phyloP scores from a whole-genome alignment of 1,140 invertebrate species.

The Neotoxoptera formosana region DNA sequence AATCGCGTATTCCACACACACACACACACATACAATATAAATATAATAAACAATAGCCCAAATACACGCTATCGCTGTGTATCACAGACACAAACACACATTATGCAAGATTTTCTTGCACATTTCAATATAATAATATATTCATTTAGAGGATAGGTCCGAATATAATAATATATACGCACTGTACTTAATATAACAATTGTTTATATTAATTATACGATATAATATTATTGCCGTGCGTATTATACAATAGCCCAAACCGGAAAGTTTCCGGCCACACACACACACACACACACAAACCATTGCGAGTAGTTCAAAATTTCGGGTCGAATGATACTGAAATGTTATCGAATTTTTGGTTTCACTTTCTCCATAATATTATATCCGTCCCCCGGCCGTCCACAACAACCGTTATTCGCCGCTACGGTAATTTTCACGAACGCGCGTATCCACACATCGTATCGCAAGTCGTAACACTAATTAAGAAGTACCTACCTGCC shows the following conservation, averaged over 20 bases:
- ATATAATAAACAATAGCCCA: constrained; percentile 37
- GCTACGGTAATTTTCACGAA: background rate
- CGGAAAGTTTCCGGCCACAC: constrained; percentile 46
- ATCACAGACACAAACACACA: constrained; percentile 10
- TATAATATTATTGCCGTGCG: background rate
- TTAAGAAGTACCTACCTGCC: background rate
- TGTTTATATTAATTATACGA: background rate
- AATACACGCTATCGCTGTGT: constrained; percentile 31
- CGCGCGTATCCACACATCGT: no score
- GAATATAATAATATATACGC: background rate
- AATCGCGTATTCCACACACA: constrained; percentile 50
- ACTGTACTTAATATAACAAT: background rate
- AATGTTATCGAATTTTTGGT: constrained; percentile 13
- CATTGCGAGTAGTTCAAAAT: constrained; percentile 21
- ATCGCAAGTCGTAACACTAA: background rate
- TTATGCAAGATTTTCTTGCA: background rate
- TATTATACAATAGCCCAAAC: constrained; percentile 44
- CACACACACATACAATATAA: constrained; percentile 18
- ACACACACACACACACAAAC: constrained; percentile 33
- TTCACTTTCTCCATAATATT: background rate
- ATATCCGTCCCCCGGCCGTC: background rate
- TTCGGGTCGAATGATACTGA: constrained; percentile 39
- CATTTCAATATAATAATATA: constrained; percentile 18
- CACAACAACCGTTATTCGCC: background rate
- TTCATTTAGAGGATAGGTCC: background rate